Conservation (phyloP, 2,113 vertebrate species). For the Lampris incognitus region DNA sequence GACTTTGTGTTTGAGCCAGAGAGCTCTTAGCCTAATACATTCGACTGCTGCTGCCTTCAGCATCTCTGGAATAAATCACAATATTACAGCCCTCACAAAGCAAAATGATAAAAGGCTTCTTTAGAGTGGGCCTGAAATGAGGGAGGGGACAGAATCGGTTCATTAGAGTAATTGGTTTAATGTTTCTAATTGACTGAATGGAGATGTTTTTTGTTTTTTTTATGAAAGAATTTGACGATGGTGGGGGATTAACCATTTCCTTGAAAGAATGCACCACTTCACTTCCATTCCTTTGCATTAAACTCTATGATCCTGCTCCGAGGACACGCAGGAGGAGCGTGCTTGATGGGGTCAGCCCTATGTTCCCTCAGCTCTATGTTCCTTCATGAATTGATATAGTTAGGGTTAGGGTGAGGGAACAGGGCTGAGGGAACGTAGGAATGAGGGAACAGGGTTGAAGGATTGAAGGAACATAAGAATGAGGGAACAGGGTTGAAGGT, state of each 20-base stretch:
- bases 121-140: conserved; percentile 27
- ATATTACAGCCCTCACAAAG: conserved; percentile 43
- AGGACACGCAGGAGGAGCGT: too few species aligned
- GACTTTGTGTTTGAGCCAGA: conserved; percentile 65
- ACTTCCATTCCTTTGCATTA: conserved; percentile 1
- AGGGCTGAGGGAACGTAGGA: neutral
- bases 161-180: conserved; percentile 72
- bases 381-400: too few species aligned
- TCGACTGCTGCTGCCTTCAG: conserved; percentile 56
- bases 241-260: conserved; percentile 38
- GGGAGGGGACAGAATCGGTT: conserved; percentile 53
- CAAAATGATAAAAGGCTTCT: conserved; percentile 52
- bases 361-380: too few species aligned
- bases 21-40: conserved; percentile 70
- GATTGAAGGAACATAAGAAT: neutral
- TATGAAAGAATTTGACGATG: conserved; percentile 28
- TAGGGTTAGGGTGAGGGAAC: too few species aligned
- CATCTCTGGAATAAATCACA: conserved; percentile 72
- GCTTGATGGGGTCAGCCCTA: too few species aligned
- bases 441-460: neutral
- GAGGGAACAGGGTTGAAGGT: too few species aligned
- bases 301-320: conserved; percentile 4
- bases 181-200: conserved; percentile 64
- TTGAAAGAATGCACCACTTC: conserved; percentile 17
- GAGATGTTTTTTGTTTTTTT: conserved; percentile 56